Conservation (phyloP, 2,888 invertebrate genomes). For the Stramonita haemastoma region DNA sequence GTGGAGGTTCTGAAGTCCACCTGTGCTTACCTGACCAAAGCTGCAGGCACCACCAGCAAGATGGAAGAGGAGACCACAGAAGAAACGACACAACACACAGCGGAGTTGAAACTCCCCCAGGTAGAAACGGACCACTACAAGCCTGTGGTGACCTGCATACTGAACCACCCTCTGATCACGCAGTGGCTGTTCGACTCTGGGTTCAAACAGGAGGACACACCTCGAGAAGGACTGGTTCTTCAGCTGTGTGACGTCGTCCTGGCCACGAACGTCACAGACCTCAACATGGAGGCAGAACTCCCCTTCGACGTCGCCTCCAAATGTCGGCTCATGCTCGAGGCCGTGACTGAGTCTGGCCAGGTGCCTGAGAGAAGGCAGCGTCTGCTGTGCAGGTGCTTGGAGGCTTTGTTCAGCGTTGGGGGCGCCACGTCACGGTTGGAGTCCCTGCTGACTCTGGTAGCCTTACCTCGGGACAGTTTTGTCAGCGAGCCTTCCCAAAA, state of each 20-base stretch:
- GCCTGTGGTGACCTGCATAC: background rate
- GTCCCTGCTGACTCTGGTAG: constrained; percentile 25
- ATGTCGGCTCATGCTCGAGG: background rate
- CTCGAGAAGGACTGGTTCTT: background rate
- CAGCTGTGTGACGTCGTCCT: constrained; percentile 23
- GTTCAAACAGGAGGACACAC: constrained; percentile 1
- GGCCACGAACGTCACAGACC: background rate
- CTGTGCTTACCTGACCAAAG: background rate
- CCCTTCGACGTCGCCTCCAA: background rate
- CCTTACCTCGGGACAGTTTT: constrained; percentile 22
- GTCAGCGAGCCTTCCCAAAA: background rate
- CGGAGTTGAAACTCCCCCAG: background rate
- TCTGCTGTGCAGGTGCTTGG: constrained; percentile 31
- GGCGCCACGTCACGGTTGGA: constrained; percentile 26
- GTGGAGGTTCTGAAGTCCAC: background rate
- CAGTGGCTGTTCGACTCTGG: constrained; percentile 33
- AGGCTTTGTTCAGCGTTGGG: constrained; percentile 8
- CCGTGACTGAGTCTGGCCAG: background rate
- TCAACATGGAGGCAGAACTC: too few species aligned
- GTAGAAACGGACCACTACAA: background rate
- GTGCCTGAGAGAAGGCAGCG: constrained; percentile 4
- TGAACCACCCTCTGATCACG: constrained; percentile 20
- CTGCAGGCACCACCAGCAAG: background rate
- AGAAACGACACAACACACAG: background rate
- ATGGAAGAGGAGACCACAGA: background rate